These are phyloP conservation scores for Trichogramma evanescens DNA, from an alignment of 2,888 invertebrate species.

Conservation along the genomic window DNA sequence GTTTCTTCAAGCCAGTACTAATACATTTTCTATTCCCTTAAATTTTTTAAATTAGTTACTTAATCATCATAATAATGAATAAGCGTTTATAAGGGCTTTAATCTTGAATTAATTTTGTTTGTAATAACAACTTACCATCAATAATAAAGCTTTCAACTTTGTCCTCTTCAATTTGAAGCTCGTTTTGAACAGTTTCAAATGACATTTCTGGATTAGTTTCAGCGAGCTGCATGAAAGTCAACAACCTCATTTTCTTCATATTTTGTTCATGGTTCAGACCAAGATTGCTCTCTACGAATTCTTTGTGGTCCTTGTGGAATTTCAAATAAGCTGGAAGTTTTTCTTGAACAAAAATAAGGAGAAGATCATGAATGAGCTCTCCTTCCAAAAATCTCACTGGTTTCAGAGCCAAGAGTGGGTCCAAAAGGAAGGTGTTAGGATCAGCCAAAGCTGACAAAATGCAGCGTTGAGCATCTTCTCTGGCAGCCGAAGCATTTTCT, in stretches of 20 bases:
- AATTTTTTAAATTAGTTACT: constrained; percentile 4
- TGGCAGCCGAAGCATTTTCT: constrained; percentile 92
- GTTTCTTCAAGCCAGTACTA: constrained; percentile 37
- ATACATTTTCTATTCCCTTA: constrained; percentile 36
- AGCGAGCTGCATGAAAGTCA: constrained; percentile 96
- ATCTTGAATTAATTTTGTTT: neutral
- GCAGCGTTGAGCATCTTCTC: constrained; percentile 94
- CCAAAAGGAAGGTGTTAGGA: constrained; percentile 89
- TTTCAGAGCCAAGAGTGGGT: constrained; percentile 86
- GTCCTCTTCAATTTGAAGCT: constrained; percentile 77
- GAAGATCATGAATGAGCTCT: constrained; percentile 87
- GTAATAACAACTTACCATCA: constrained; percentile 59
- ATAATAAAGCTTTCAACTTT: constrained; percentile 96
- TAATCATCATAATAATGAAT: constrained; percentile 4
- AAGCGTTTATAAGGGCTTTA: constrained; percentile 10
- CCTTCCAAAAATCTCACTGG: constrained; percentile 93
- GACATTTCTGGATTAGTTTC: constrained; percentile 87
- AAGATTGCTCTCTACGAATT: constrained; percentile 67
- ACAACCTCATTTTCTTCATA: constrained; percentile 90
- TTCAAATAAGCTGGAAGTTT: constrained; percentile 85
- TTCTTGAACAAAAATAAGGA: constrained; percentile 91
- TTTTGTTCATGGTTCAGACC: constrained; percentile 87
- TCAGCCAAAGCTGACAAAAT: constrained; percentile 93
- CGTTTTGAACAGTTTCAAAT: constrained; percentile 82
- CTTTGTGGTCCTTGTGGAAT: constrained; percentile 88